These are phyloP conservation scores for Ophiothrix spiculata DNA, from an alignment of 35 echinoderm and acorn worm genomes.

Conservation along the genomic window DNA sequence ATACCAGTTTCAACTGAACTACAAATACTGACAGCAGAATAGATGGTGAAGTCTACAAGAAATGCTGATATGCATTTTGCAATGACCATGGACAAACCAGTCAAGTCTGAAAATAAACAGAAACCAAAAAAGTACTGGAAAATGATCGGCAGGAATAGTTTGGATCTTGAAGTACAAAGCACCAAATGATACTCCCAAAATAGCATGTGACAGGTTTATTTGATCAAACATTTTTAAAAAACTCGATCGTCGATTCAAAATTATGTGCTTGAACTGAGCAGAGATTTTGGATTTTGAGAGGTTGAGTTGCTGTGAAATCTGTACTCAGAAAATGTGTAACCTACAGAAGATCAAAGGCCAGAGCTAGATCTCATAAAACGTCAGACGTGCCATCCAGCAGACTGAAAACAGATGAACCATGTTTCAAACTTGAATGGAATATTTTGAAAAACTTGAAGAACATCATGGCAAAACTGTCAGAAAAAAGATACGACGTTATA, in stretches of 20 bases:
- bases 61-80: too few species aligned
- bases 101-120: too few species aligned
- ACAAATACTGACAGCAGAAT: too few species aligned
- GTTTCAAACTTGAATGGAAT: constrained; percentile 27
- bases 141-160: too few species aligned
- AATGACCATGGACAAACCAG: too few species aligned
- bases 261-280: constrained; percentile 43
- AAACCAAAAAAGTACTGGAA: too few species aligned
- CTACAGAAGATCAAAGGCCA: not conserved
- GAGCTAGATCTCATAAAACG: constrained; percentile 26
- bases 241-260: constrained; percentile 38
- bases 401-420: constrained; percentile 28
- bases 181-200: constrained; percentile 50
- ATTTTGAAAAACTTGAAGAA: constrained; percentile 17
- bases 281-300: constrained; percentile 40
- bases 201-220: constrained; percentile 27
- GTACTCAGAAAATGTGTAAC: constrained; percentile 12
- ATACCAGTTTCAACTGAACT: too few species aligned
- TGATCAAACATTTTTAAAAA: constrained; percentile 24
- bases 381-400: constrained; percentile 30
- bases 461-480: not conserved
- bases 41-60: too few species aligned
- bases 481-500: constrained; percentile 40
- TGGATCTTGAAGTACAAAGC: constrained; percentile 13
- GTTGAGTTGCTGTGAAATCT: not conserved